Conservation (phyloP, 2,113 vertebrate genomes). For the Nymphicus hollandicus region DNA sequence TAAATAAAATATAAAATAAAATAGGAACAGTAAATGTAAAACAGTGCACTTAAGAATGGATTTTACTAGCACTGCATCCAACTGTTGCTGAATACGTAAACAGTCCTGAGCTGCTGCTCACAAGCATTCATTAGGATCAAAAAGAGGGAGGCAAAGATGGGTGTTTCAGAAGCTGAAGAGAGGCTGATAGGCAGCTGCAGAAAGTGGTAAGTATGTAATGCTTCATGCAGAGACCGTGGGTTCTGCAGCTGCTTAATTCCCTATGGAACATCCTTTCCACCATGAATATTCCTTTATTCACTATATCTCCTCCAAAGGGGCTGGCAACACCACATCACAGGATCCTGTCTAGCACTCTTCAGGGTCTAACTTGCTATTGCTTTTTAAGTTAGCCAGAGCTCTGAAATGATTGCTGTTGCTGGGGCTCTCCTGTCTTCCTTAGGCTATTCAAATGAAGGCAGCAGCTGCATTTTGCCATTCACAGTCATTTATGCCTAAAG, state of each 20-base stretch:
- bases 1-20: not conserved
- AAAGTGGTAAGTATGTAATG: not conserved
- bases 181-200: slow-evolving; percentile 14
- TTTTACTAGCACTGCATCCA: not conserved
- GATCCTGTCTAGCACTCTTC: slow-evolving; percentile 29
- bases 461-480: slow-evolving; percentile 58
- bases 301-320: not conserved
- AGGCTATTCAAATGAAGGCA: slow-evolving; percentile 56
- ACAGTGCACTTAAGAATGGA: accelerated
- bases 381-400: slow-evolving; percentile 12
- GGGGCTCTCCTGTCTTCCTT: slow-evolving; percentile 33
- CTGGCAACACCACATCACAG: not conserved
- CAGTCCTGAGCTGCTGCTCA: not conserved
- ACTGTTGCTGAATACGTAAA: not conserved
- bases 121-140: not conserved
- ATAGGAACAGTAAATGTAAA: not conserved
- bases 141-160: not conserved
- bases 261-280: not conserved
- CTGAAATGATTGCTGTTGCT: slow-evolving; percentile 20
- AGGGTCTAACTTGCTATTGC: not conserved
- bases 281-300: not conserved
- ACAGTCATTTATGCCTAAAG: slow-evolving; percentile 42
- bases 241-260: slow-evolving; percentile 31
- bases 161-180: not conserved
- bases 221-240: not conserved